Base-by-base conservation (phyloP, 2,113 vertebrate species). In the Electrona antarctica region DNA sequence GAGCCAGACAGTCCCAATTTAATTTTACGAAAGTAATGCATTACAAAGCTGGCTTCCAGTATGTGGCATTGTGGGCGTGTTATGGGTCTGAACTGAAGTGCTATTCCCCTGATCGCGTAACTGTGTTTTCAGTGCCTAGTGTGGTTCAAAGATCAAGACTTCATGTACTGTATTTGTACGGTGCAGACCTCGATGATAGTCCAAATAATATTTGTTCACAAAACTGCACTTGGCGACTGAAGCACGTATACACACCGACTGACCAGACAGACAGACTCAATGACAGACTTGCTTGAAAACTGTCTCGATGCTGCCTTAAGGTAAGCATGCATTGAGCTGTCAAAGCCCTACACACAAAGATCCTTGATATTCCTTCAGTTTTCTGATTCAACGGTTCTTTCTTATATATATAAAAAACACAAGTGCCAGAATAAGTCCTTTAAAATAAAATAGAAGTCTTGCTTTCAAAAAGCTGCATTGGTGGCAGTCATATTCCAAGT, bases 51-150 rank as follows among this genome's bases (percentile, higher is more conserved):
- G 67, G 15, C 68, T 83, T 46, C 54, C 8, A 54, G 79, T 79
- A 70, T 62, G 28, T 45, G 56, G 51, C 64, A 60, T 33, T 73
- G 61, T 68, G 54, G 77, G 88, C 79, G 70, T 89, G 87, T 74
- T 54, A 80, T 88, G 85, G 76, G 60, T 88, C 85, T 72, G 85
- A 41, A 41, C 33, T 41, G 33, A 89, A 82, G 72, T 88, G 87
- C 90, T 90, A 73, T 83, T 88, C 79, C 82, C 85, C 64, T 1
- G 80, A 85, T 75, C 56, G 13, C 59, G 55, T 74, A 69, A 64
- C 65, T 74, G 84, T 84, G 84, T 61, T 86, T 87, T 88, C 87
- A 83, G 88, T 84, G 85, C 89, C 86, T 81, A 71, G 85, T 85
- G 82, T 86, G 79, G 88, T 85, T 62, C 80, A 85, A 85, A 84